Percentiles rank a stretch among this genome's conserved stretches.
Evolutionary conservation across 23 tunicate species (phyloP).

Genomic region (Trididemnum miniatum): DNA sequence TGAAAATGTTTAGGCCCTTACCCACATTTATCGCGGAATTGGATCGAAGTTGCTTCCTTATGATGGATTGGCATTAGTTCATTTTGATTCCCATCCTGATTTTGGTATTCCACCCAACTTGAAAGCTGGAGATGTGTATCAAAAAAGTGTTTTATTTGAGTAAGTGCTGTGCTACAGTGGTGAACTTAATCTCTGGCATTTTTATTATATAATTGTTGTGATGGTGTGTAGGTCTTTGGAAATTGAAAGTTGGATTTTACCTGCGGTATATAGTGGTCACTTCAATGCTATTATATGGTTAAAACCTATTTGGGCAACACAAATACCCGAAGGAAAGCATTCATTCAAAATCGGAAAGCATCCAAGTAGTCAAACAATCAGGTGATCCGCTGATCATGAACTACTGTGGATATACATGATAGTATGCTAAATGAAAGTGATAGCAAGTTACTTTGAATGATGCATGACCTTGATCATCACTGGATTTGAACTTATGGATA

Average conservation of each 20-base stretch:
- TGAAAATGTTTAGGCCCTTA: conserved; percentile 54
- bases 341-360: conserved; percentile 62
- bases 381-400: too few species aligned
- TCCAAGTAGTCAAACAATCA: conserved; percentile 1
- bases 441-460: too few species aligned
- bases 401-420: too few species aligned
- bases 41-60: conserved; percentile 68
- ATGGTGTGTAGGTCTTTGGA: conserved; percentile 42
- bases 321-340: conserved; percentile 53
- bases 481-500: too few species aligned
- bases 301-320: conserved; percentile 83
- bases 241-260: conserved; percentile 94
- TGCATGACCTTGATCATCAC: too few species aligned
- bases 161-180: neutral
- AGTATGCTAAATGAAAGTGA: too few species aligned
- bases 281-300: conserved; percentile 69
- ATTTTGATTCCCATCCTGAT: conserved; percentile 92
- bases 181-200: too few species aligned
- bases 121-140: conserved; percentile 36
- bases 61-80: conserved; percentile 39
- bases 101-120: conserved; percentile 63
- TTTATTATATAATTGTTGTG: too few species aligned
- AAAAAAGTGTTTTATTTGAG: conserved; percentile 52
- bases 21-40: conserved; percentile 71
- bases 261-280: conserved; percentile 86